Evolutionary conservation across 2,113 vertebrate genomes (phyloP).

Genomic region (Sminthopsis crassicaudata): DNA sequence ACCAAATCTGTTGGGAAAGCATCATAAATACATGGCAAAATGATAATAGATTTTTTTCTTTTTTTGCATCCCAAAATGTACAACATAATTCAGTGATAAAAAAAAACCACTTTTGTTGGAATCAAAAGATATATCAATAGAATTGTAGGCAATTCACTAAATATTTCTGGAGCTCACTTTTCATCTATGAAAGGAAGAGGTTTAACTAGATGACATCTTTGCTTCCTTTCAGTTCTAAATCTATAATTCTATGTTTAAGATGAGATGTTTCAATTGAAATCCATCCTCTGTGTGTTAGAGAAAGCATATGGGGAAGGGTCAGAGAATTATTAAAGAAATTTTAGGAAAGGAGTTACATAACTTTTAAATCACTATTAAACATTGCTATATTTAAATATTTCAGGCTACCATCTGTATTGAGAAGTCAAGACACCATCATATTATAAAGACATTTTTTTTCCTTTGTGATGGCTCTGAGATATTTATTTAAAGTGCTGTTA

Average conservation of each 20-base stretch:
- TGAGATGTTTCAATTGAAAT: background rate
- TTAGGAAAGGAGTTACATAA: background rate
- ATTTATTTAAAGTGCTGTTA: background rate
- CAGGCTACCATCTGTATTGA: background rate
- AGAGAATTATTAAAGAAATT: background rate
- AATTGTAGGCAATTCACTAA: background rate
- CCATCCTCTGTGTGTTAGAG: background rate
- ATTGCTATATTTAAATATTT: background rate
- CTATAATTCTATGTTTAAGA: background rate
- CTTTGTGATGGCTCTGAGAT: background rate
- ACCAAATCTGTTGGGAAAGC: background rate
- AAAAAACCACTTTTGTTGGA: background rate
- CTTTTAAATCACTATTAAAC: background rate
- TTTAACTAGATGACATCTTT: background rate
- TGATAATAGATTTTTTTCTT: background rate
- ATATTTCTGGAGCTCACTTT: background rate
- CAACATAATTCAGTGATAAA: background rate
- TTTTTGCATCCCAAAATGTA: background rate
- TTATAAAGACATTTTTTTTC: too few relatives aligned
- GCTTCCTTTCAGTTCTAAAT: background rate
- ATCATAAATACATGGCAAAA: background rate
- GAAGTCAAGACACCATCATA: background rate
- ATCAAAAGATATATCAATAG: background rate
- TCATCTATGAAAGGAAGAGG: background rate
- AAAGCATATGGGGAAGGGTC: background rate